Evolutionary conservation across 2,113 vertebrate species (phyloP).

Genomic region (Serilophus lunatus): DNA sequence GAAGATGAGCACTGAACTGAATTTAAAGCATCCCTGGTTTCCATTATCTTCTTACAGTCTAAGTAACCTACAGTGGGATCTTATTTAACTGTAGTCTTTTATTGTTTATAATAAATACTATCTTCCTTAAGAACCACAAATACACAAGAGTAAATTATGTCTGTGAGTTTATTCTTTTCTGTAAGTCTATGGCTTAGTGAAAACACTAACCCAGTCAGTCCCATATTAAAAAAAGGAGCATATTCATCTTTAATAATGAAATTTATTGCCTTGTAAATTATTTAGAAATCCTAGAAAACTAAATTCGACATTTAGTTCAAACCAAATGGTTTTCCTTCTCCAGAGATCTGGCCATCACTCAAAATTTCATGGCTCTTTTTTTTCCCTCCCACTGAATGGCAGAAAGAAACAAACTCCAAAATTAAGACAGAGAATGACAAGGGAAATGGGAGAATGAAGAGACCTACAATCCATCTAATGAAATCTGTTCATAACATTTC

Average conservation of each 20-base stretch:
- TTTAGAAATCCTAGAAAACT: not conserved
- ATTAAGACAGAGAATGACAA: not conserved
- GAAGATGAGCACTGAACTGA: not conserved
- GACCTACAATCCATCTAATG: not conserved
- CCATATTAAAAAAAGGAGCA: not conserved
- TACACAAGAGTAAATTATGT: not conserved
- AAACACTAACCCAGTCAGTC: not conserved
- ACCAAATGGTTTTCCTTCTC: not conserved
- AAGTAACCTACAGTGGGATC: rapidly evolving
- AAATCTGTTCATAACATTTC: not conserved
- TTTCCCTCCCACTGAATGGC: not conserved
- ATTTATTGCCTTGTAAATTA: not conserved
- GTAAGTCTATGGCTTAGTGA: not conserved
- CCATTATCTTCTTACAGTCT: not conserved
- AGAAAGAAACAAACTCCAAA: not conserved
- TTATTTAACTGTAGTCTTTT: not conserved
- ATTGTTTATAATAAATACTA: not conserved
- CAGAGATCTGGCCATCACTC: not conserved
- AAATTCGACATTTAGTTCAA: not conserved
- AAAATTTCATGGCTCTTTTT: not conserved
- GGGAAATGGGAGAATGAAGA: not conserved
- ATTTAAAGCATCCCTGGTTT: not conserved
- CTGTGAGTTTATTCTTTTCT: not conserved
- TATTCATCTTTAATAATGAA: not conserved
- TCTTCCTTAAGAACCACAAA: not conserved